These are phyloP conservation scores for Lasioglossum pauxillum DNA, from an alignment of 2,888 invertebrate species.

Conservation along the genomic window DNA sequence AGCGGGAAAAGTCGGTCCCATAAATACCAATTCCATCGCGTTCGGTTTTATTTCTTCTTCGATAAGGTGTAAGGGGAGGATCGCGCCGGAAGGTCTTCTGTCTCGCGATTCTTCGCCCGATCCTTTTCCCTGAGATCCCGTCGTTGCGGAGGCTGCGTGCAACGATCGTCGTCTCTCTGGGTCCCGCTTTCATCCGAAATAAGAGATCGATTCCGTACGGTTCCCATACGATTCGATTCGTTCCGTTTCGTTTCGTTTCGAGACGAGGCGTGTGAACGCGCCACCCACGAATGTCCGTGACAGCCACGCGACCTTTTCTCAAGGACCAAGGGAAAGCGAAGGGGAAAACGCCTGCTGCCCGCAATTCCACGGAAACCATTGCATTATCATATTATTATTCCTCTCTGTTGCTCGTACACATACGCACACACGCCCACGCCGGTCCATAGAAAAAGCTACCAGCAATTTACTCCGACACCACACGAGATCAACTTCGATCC, in stretches of 20 bases:
- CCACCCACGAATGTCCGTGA: not conserved
- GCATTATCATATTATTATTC: slow-evolving; percentile 14
- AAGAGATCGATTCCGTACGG: slow-evolving; percentile 23
- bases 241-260: not conserved
- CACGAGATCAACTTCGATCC: slow-evolving; percentile 1
- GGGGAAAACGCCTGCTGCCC: not conserved
- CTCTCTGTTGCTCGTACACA: not conserved
- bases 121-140: not conserved
- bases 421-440: not conserved
- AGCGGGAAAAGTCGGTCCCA: not conserved
- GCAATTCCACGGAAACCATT: slow-evolving; percentile 2
- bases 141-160: not conserved
- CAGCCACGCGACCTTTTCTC: slow-evolving; percentile 9
- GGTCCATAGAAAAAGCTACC: not conserved
- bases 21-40: slow-evolving; percentile 58
- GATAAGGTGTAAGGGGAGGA: not conserved
- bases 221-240: not conserved
- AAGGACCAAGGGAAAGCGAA: not conserved
- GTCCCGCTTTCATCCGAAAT: slow-evolving; percentile 14
- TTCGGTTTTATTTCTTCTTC: slow-evolving; percentile 20
- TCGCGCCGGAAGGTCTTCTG: not conserved
- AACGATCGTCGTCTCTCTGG: not conserved
- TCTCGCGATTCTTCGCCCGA: not conserved
- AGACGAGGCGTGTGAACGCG: slow-evolving; percentile 16
- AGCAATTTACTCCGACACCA: not conserved